Base-by-base conservation (phyloP, 2,888 invertebrate species). In the Julus scanicus region DNA sequence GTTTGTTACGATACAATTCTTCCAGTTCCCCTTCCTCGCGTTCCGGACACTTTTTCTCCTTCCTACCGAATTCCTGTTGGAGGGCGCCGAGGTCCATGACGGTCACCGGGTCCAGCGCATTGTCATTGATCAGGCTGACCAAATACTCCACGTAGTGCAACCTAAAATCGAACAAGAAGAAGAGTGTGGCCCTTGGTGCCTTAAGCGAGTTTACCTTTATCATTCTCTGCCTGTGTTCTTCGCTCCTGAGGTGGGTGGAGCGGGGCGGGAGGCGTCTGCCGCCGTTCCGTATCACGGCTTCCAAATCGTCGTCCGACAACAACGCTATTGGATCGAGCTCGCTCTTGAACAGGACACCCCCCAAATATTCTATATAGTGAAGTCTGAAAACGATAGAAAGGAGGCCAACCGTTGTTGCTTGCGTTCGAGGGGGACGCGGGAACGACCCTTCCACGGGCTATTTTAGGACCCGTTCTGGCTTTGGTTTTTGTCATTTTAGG, bases 331-430 rank as follows among this genome's bases (percentile, higher is more conserved):
- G 95, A 92, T 98, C 97, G 92, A 97, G 92, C 90, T 93, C 93
- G 92, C 94, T 93, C 91, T 94, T 93, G 91, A 95, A 95, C 92
- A 97, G 95, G 92, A 95, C 92, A 90, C 94, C 94, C 92, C 96
- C 95, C 92, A 98, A 94, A 94, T 97, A 97, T 94, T 98, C 97
- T 93, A 96, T 94, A 94, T 97, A 97, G 94, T 98, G 97, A 92
- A 94, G 94, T 94, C 97, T 98, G 94, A 90, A 94, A 92, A 9
- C 20, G 29, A 86, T 44, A 86, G 20, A 86, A 86, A 86, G 40
- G 84, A 40, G 57, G 83, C 83, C 83, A 83, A 39, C 37, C 40
- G 37, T 83, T 83, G 83, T 37, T 40, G 37, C 20, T 83, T 83
- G 57, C 17, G 57, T 57, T 57, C 57, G 17, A 15, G 57, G 57